A percentile compares a stretch with the other conserved stretches of the same genome.
Evolutionary conservation across 2,113 vertebrate genomes (phyloP).

Genomic region (Muscicapa adusta): DNA sequence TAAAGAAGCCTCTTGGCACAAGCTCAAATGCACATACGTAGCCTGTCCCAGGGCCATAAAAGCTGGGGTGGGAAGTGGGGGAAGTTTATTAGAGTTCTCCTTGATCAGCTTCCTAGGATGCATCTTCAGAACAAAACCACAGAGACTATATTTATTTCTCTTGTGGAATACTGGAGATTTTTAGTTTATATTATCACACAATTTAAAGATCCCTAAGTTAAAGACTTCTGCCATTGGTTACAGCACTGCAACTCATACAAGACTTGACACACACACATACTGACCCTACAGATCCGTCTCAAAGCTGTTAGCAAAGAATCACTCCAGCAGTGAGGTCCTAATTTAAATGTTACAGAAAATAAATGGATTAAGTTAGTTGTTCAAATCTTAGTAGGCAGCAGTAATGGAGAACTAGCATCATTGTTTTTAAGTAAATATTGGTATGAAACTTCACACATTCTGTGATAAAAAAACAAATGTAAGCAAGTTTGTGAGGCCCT

Average conservation of each 20-base stretch:
- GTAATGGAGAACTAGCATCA: neutral
- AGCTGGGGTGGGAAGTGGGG: rapidly evolving
- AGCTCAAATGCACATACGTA: neutral
- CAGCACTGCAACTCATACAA: neutral
- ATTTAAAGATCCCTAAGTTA: neutral
- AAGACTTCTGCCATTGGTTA: neutral
- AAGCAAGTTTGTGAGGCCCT: neutral
- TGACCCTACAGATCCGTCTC: neutral
- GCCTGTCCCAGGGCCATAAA: neutral
- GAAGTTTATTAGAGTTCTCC: neutral
- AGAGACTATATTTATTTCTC: neutral
- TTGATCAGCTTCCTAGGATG: neutral
- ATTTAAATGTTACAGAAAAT: neutral
- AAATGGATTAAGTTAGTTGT: neutral
- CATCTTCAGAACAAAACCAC: neutral
- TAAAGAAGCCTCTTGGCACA: neutral
- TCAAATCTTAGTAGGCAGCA: neutral
- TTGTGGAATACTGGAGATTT: neutral
- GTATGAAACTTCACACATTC: neutral
- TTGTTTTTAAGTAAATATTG: neutral
- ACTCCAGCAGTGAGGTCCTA: neutral
- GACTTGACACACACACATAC: neutral
- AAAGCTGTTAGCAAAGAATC: neutral
- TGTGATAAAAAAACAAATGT: neutral
- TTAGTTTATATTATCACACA: neutral